Percentiles rank a stretch among this genome's conserved stretches.
Conservation (phyloP, 2,113 vertebrate genomes). For the Glareola pratincola region DNA sequence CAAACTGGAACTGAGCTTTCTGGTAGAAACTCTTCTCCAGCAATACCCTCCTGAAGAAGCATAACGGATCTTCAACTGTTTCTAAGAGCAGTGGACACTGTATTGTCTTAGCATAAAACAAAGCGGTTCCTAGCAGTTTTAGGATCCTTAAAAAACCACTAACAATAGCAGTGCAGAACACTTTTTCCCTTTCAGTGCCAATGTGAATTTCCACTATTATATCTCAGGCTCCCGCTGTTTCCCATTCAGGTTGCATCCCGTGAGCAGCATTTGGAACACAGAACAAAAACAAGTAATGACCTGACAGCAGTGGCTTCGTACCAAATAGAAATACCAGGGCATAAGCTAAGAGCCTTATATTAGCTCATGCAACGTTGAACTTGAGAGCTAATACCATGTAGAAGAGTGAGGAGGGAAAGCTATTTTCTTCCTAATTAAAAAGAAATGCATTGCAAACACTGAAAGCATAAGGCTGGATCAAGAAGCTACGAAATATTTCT, state of each 20-base stretch:
- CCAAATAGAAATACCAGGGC: neutral
- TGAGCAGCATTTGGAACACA: neutral
- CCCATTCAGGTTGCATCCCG: neutral
- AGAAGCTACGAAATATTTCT: neutral
- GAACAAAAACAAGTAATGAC: neutral
- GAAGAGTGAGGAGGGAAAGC: neutral
- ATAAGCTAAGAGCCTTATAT: neutral
- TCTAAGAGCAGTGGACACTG: neutral
- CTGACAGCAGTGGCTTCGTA: neutral
- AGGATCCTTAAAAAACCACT: neutral
- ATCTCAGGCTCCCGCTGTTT: neutral
- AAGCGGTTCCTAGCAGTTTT: neutral
- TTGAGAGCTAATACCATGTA: neutral
- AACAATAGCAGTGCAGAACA: neutral
- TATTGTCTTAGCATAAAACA: neutral
- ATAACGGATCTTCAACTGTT: neutral
- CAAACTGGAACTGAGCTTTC: neutral
- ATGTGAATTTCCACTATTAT: neutral
- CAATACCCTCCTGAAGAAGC: neutral
- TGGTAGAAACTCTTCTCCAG: neutral
- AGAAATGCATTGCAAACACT: neutral
- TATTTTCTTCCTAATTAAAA: neutral
- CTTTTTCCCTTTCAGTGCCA: neutral
- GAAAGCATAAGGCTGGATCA: neutral
- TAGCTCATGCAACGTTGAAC: neutral